phyloP scores from a whole-genome alignment of 1,140 invertebrate genomes.

The Plodia interpunctella region DNA sequence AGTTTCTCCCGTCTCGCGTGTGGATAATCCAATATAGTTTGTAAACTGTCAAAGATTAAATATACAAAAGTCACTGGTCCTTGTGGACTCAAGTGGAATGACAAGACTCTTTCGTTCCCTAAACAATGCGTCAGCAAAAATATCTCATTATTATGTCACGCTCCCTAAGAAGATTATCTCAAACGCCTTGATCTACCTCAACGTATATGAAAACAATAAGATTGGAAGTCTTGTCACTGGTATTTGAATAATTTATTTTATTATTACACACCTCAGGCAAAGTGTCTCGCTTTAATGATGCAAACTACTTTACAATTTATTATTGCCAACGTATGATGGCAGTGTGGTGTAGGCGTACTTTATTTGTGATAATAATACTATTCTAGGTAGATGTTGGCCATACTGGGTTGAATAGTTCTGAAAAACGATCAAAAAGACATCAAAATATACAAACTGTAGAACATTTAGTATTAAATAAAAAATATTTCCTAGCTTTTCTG shows the following conservation, averaged over 20 bases:
- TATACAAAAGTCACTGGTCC: constrained; percentile 1
- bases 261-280: constrained; percentile 7
- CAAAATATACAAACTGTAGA: background rate
- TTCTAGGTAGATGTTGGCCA: constrained; percentile 29
- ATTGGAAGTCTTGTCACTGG: constrained; percentile 17
- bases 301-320: background rate
- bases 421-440: constrained; percentile 17
- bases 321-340: background rate
- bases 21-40: constrained; percentile 16
- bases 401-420: constrained; percentile 28
- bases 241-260: constrained; percentile 22
- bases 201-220: constrained; percentile 33
- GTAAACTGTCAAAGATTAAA: constrained; percentile 10
- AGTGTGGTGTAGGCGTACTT: constrained; percentile 24
- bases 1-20: constrained; percentile 16
- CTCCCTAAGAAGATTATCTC: constrained; percentile 41
- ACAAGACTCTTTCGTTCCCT: constrained; percentile 27
- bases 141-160: constrained; percentile 44
- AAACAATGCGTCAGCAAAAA: constrained; percentile 53
- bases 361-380: constrained; percentile 30
- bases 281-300: constrained; percentile 7
- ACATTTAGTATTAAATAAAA: too few species aligned
- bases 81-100: constrained; percentile 15
- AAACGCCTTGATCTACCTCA: constrained; percentile 35
- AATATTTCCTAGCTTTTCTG: too few species aligned